Evolutionary conservation across 2,113 vertebrate species (phyloP), one percentile per base, ranked within the genome.

Genomic region (Periophthalmodon schlosseri): DNA sequence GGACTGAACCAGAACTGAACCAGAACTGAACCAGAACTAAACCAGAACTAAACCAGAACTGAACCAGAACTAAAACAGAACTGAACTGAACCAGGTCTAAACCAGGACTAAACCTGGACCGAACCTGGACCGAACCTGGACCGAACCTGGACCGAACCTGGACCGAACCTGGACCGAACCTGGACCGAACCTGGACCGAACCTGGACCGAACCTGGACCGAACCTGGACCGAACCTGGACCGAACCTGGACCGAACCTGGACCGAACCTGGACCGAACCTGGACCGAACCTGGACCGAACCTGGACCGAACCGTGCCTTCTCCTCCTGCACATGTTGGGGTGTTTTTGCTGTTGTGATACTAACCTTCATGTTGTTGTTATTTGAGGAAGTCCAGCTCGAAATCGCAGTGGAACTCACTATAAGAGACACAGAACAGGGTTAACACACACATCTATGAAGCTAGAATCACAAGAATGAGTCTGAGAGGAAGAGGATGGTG

Each of bases 361-460:
- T 94, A 93, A 98, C 97, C 97, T 99, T 99, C 97, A 99, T 99
- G 92, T 95, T 79, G 58, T 81, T 94, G 94, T 87, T 96, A 95
- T 92, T 92, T 86, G 94, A 95, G 93, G 94, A 94, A 94, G 95
- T 98, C 97, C 97, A 97, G 97, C 95, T 95, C 96, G 86, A 82
- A 90, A 88, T 85, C 87, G 73, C 75, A n/a, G 24, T 4, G 52
- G 84, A 76, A 65, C 36, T 89, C 78, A 75, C 93, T 93, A 89
- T 52, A 93, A 66, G 8, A 47, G 5, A 68, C 36, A 67, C 13
- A 46, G 16, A 46, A 2, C 33, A 9, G 7, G 39, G 39, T 44
- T 10, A 28, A 28, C 28, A 28, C 28, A 2, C 28, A 28, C 28
- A 28, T 28, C 28, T 28, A 28, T 28, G 28, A 28, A 28, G 28